Conservation (phyloP, 1,140 invertebrate species). For the Delia radicum region DNA sequence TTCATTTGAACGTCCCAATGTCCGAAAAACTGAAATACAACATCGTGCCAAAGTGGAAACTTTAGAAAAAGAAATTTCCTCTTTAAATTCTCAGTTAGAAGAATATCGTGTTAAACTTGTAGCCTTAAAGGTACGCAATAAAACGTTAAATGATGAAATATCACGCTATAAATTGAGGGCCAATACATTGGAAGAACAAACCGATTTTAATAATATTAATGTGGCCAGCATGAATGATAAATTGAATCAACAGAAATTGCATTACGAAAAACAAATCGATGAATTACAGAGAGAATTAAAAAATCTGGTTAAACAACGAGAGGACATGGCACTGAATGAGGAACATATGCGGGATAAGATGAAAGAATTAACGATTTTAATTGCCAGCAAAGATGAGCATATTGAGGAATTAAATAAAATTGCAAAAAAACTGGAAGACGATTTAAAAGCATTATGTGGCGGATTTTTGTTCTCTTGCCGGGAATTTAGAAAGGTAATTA, state of each 20-base stretch:
- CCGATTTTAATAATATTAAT: constrained; percentile 41
- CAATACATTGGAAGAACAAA: constrained; percentile 41
- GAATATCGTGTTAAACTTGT: constrained; percentile 46
- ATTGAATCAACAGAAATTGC: constrained; percentile 38
- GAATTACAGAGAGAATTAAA: constrained; percentile 61
- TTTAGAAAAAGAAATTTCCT: constrained; percentile 59
- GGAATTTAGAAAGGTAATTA: constrained; percentile 45
- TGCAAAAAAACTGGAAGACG: constrained; percentile 42
- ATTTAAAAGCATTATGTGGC: constrained; percentile 45
- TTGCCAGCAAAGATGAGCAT: constrained; percentile 35
- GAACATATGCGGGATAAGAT: constrained; percentile 42
- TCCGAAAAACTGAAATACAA: constrained; percentile 49
- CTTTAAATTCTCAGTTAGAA: constrained; percentile 56
- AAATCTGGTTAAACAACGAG: constrained; percentile 39
- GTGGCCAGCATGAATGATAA: constrained; percentile 41
- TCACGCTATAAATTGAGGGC: constrained; percentile 39
- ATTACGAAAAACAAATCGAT: constrained; percentile 51
- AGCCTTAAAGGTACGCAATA: constrained; percentile 50
- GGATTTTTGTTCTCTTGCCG: constrained; percentile 51
- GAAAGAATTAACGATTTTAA: constrained; percentile 34
- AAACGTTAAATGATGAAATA: constrained; percentile 48
- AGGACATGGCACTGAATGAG: constrained; percentile 33
- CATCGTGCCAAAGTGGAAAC: constrained; percentile 61
- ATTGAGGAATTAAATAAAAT: constrained; percentile 34
- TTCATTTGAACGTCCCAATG: constrained; percentile 43